Evolutionary conservation across 2,113 vertebrate genomes (phyloP), one percentile per base, ranked within the genome.

Genomic region (Thymallus thymallus): DNA sequence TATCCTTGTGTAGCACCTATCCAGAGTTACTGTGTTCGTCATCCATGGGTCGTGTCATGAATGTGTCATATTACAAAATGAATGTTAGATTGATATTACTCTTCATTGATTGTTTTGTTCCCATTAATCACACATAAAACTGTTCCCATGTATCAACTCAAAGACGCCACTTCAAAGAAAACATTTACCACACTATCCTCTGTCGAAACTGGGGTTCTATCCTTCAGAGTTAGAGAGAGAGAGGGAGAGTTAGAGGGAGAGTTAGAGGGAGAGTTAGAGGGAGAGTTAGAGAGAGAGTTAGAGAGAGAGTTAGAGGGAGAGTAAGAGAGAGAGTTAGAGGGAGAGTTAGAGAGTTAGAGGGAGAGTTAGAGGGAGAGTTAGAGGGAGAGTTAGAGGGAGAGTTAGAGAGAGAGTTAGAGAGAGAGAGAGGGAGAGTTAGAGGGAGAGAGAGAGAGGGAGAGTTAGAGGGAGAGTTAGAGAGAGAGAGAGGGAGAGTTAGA

Each of bases 201-300:
- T 22, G n/a, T 45, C 78, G 75, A 83, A 83, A 80, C 78, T 80
- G 22, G 56, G 71, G 30, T 14, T 78, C 71, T 46, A 65, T 51
- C 45, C 45, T 12, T 46, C 14, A 48, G 14, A 16, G 46, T 3
- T 16, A 16, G 45, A 0, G 41, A 45, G 6, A n/a, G 45, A 3
- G 45, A 14, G 45, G 2, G 9, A 3, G 10, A 48, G 46, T n/a
- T n/a, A 4, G 9, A 14, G 13, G 14, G 46, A 14, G 9, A 14
- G 13, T 0, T 0, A 14, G 12, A 14, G 45, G 6, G 5, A 48
- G 13, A 14, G 2, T 0, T 0, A 16, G 13, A 16, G 10, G 5
- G 46, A 16, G 10, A 16, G 46, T n/a, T n/a, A 4, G 13, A 1
- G 32, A 35, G 46, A 3, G 4, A 46, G 63, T 71, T 63, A 60